Evolutionary conservation across 2,113 vertebrate genomes (phyloP).

Genomic region (Gulo gulo): DNA sequence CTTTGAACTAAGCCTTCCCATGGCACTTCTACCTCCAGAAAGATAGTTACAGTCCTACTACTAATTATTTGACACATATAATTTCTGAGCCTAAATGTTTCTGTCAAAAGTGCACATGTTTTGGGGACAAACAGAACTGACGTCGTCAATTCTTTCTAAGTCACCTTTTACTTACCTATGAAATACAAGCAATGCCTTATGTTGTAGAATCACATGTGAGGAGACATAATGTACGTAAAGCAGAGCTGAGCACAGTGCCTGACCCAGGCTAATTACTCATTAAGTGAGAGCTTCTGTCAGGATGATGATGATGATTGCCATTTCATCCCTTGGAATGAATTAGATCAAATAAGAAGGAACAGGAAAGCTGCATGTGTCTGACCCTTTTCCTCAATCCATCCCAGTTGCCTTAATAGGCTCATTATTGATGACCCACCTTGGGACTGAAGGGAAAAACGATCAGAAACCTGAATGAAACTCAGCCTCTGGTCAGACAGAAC

Average conservation of each 20-base stretch:
- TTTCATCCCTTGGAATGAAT: not conserved
- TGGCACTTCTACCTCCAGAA: not conserved
- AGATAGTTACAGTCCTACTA: not conserved
- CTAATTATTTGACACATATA: not conserved
- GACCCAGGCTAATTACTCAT: not conserved
- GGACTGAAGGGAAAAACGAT: not conserved
- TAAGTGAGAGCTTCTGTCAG: not conserved
- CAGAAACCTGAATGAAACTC: not conserved
- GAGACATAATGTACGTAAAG: not conserved
- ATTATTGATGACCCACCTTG: not conserved
- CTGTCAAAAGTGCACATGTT: not conserved
- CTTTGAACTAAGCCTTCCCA: not conserved
- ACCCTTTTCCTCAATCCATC: not conserved
- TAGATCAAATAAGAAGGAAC: conserved; percentile 6
- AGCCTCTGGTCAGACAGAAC: not conserved
- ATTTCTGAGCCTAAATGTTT: not conserved
- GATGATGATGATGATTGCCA: not conserved
- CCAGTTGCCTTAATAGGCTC: not conserved
- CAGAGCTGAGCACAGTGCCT: not conserved
- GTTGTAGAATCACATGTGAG: not conserved
- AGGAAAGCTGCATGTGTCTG: not conserved
- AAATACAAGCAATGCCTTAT: not conserved
- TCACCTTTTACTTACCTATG: not conserved
- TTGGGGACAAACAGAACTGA: not conserved
- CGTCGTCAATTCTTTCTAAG: not conserved